Percentiles rank a stretch among this genome's conserved stretches.
phyloP scores from a whole-genome alignment of 2,113 vertebrate species.

The Atrichornis clamosus region DNA sequence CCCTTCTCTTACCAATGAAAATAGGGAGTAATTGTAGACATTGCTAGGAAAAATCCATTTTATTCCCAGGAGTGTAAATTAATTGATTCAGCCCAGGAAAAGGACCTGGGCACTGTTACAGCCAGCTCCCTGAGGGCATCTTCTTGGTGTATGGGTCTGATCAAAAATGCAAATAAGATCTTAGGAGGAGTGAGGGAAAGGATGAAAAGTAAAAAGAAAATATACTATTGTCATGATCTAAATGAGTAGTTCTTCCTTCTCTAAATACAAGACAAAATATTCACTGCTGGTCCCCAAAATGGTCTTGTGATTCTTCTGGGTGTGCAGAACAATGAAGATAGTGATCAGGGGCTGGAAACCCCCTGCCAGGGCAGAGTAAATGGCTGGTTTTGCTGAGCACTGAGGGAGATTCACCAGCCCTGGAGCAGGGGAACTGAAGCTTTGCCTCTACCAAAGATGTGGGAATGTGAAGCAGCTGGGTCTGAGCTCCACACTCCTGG shows the following conservation, averaged over 20 bases:
- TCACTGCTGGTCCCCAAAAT: not conserved
- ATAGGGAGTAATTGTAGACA: not conserved
- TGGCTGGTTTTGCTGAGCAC: not conserved
- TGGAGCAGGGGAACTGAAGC: not conserved
- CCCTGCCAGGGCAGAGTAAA: not conserved
- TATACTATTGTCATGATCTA: not conserved
- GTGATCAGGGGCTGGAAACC: not conserved
- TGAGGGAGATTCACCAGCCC: not conserved
- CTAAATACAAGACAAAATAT: not conserved
- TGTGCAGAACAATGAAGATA: not conserved
- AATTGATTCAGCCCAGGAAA: slow-evolving; percentile 36
- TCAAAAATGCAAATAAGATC: slow-evolving; percentile 54
- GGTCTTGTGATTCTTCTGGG: not conserved
- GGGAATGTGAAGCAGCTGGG: not conserved
- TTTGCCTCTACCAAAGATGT: accelerated
- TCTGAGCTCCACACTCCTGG: accelerated
- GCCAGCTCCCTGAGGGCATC: not conserved
- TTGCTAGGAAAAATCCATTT: not conserved
- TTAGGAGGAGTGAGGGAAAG: not conserved
- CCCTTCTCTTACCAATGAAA: not conserved
- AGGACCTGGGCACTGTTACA: slow-evolving; percentile 15
- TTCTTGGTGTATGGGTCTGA: not conserved
- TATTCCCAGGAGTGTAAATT: slow-evolving; percentile 33
- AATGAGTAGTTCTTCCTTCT: not conserved
- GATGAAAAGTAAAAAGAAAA: not conserved